phyloP scores from a whole-genome alignment of 2,888 invertebrate genomes.

The Agriotes lineatus region DNA sequence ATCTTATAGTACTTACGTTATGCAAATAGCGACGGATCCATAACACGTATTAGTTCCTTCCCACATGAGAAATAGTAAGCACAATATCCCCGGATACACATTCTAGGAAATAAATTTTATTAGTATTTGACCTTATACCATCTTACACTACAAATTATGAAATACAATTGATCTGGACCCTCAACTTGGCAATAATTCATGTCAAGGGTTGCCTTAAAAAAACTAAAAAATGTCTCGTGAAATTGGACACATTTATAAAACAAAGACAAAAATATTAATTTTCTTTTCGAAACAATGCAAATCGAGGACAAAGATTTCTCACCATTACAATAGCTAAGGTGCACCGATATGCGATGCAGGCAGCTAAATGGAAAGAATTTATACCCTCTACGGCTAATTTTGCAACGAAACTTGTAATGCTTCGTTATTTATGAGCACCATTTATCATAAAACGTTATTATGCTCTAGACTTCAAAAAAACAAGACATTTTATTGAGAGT shows the following conservation, averaged over 20 bases:
- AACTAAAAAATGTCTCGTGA: neutral
- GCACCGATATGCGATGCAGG: neutral
- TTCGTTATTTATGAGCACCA: slow-evolving; percentile 46
- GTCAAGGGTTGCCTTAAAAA: too few species aligned
- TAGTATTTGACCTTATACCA: too few species aligned
- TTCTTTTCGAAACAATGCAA: neutral
- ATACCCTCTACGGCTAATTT: slow-evolving; percentile 31
- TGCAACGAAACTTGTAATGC: slow-evolving; percentile 44
- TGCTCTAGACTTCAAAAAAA: slow-evolving; percentile 28
- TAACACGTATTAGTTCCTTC: slow-evolving; percentile 21
- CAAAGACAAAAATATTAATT: neutral
- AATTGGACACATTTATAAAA: neutral
- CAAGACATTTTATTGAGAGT: slow-evolving; percentile 31
- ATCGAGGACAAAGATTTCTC: neutral
- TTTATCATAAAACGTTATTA: slow-evolving; percentile 42
- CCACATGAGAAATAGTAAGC: slow-evolving; percentile 33
- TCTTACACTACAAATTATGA: too few species aligned
- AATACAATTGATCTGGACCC: too few species aligned
- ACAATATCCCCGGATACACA: neutral
- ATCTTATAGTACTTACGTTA: too few species aligned
- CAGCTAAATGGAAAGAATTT: neutral
- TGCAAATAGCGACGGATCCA: too few species aligned
- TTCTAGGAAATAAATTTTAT: too few species aligned
- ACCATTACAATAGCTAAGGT: neutral
- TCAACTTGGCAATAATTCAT: too few species aligned